These are phyloP conservation scores for Siniperca undulata DNA, from an alignment of 2,797 vertebrate species.

Conservation along the genomic window DNA sequence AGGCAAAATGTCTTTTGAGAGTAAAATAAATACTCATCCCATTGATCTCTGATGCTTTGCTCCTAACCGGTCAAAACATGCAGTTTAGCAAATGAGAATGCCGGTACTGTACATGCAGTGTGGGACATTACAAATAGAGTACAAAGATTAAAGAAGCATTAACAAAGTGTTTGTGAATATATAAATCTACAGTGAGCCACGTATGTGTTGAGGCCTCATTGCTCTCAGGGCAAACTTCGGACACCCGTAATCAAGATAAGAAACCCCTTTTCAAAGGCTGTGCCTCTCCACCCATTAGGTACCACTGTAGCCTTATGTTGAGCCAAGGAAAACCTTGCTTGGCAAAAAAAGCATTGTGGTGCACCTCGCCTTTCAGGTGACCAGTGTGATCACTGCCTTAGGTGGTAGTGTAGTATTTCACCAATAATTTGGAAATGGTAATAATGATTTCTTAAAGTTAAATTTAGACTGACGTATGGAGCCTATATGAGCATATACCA, in stretches of 20 bases:
- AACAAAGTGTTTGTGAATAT: slow-evolving; percentile 9
- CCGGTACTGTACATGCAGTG: too few relatives aligned
- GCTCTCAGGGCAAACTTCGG: not conserved
- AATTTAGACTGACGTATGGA: not conserved
- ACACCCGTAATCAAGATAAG: not conserved
- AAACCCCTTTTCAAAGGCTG: not conserved
- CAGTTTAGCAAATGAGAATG: not conserved
- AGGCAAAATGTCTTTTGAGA: slow-evolving; percentile 14
- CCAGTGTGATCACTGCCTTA: not conserved
- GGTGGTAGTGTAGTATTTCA: not conserved
- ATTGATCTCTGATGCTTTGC: slow-evolving; percentile 17
- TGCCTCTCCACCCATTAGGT: not conserved
- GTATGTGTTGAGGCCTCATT: not conserved
- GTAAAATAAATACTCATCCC: not conserved
- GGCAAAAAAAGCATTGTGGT: too few relatives aligned
- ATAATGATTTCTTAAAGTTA: not conserved
- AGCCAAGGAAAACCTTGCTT: not conserved
- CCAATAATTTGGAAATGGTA: not conserved
- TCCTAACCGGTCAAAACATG: not conserved
- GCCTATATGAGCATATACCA: not conserved
- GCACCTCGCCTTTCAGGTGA: too few relatives aligned
- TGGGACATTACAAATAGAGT: not conserved
- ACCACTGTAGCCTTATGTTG: not conserved
- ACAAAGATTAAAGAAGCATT: slow-evolving; percentile 11
- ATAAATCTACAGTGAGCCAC: not conserved